Evolutionary conservation across 2,797 vertebrate genomes (phyloP).

Genomic region (Tenualosa ilisha): DNA sequence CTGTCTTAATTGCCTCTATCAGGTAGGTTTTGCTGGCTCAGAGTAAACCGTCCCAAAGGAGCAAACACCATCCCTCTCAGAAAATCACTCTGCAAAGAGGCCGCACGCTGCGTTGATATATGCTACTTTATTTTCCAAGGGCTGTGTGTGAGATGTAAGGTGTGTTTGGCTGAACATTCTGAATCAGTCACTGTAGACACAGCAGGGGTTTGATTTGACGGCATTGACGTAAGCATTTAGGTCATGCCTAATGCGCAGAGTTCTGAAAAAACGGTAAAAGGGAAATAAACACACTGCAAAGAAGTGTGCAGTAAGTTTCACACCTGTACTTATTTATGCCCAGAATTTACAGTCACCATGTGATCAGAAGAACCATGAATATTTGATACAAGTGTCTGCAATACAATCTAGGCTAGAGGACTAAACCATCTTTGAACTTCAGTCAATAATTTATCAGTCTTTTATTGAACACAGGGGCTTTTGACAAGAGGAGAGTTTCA

Average conservation of each 20-base stretch:
- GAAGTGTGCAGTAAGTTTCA: neutral
- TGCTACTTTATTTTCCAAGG: neutral
- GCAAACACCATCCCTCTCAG: neutral
- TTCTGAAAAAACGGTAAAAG: neutral
- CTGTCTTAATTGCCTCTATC: neutral
- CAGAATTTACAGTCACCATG: conserved; percentile 15
- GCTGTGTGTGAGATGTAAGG: neutral
- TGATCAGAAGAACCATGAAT: conserved; percentile 13
- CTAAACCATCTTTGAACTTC: conserved; percentile 22
- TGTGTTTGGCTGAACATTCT: neutral
- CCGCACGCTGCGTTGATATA: neutral
- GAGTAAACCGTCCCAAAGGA: neutral
- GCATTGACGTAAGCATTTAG: neutral
- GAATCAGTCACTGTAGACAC: conserved; percentile 1
- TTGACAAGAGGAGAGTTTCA: neutral
- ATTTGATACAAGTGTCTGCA: conserved; percentile 23
- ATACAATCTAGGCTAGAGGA: conserved; percentile 13
- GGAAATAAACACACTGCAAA: neutral
- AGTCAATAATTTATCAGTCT: conserved; percentile 21
- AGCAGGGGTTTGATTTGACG: neutral
- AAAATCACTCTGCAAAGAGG: neutral
- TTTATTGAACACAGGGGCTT: conserved; percentile 18
- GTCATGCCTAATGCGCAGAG: neutral
- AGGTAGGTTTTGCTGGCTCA: neutral
- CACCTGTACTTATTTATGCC: conserved; percentile 23